phyloP scores from a whole-genome alignment of 1,140 invertebrate species.

The Sarcophaga peregrina region DNA sequence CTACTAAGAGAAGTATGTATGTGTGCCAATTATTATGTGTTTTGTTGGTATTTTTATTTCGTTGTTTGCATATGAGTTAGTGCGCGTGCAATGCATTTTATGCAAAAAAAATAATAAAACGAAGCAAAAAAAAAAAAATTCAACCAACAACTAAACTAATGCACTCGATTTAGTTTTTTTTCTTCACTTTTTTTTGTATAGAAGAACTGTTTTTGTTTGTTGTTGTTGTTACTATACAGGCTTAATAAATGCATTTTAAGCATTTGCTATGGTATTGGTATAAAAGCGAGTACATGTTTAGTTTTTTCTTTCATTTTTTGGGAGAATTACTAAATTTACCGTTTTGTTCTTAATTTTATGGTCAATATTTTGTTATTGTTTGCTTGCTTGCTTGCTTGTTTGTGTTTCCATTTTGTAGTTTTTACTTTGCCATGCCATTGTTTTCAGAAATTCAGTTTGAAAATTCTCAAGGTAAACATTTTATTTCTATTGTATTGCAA shows the following conservation, averaged over 20 bases:
- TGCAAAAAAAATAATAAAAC: slow-evolving; percentile 30
- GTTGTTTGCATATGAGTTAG: slow-evolving; percentile 19
- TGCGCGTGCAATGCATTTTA: slow-evolving; percentile 40
- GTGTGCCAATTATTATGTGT: slow-evolving; percentile 2
- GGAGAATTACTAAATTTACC: slow-evolving; percentile 37
- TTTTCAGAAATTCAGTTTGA: slow-evolving; percentile 8
- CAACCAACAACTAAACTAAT: not conserved
- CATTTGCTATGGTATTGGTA: not conserved
- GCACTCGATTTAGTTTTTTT: not conserved
- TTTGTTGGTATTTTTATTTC: not conserved
- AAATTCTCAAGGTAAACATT: slow-evolving; percentile 37
- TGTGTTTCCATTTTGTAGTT: not conserved
- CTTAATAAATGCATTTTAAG: not conserved
- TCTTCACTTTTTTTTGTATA: too few relatives aligned
- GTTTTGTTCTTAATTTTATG: slow-evolving; percentile 38
- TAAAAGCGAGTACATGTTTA: not conserved
- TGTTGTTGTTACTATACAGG: slow-evolving; percentile 8
- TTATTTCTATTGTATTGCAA: not conserved
- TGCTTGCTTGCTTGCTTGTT: not conserved
- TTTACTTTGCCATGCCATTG: not conserved
- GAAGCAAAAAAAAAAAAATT: not conserved
- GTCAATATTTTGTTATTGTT: slow-evolving; percentile 26
- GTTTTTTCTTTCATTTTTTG: not conserved
- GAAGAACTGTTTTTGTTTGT: not conserved
- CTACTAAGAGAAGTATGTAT: slow-evolving; percentile 15